Conservation (phyloP, 2,888 invertebrate genomes). For the Andrena bicolor region DNA sequence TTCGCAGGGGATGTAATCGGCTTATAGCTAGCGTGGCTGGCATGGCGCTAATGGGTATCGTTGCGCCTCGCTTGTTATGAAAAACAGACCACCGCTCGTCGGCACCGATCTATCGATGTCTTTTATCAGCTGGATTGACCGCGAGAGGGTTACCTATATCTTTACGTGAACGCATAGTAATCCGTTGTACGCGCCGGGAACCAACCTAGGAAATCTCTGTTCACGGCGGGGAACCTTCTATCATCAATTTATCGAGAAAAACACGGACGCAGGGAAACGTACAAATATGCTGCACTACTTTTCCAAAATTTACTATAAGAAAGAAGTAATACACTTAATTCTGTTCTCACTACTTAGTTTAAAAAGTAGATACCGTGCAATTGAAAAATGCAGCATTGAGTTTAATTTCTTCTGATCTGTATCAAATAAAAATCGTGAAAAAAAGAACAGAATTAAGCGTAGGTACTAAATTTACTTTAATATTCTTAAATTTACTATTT, state of each 20-base stretch:
- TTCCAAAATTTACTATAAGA: too few species aligned
- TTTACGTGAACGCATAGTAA: slow-evolving; percentile 9
- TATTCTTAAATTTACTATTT: too few species aligned
- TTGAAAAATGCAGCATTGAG: too few species aligned
- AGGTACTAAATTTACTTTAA: too few species aligned
- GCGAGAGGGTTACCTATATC: slow-evolving; percentile 24
- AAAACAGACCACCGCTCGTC: slow-evolving; percentile 70
- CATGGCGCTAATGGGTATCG: slow-evolving; percentile 57
- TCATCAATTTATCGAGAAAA: background rate
- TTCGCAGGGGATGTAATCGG: slow-evolving; percentile 20
- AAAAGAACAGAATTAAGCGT: too few species aligned
- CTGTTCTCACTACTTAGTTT: too few species aligned
- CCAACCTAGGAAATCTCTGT: background rate
- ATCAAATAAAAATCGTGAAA: too few species aligned
- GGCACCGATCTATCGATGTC: slow-evolving; percentile 62
- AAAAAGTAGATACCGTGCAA: too few species aligned
- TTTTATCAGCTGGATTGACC: slow-evolving; percentile 53
- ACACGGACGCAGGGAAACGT: background rate
- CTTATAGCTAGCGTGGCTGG: background rate
- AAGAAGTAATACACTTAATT: too few species aligned
- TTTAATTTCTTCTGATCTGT: too few species aligned
- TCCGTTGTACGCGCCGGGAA: slow-evolving; percentile 5
- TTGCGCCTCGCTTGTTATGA: slow-evolving; percentile 46
- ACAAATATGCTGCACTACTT: too few species aligned
- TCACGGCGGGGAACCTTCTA: slow-evolving; percentile 4